phyloP scores from a whole-genome alignment of 2,113 vertebrate genomes.

The Monopterus albus region DNA sequence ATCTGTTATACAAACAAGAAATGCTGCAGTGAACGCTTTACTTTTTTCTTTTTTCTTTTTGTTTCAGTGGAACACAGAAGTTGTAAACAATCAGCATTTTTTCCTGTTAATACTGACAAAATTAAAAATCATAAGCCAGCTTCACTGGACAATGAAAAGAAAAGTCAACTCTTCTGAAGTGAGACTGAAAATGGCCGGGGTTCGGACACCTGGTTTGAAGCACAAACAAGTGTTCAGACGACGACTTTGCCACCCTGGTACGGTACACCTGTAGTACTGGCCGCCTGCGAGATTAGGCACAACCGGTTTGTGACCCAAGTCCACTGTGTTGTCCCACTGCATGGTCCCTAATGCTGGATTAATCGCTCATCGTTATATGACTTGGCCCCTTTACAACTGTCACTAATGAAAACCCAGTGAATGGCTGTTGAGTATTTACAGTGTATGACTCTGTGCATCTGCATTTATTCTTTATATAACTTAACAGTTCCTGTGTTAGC shows the following conservation, averaged over 20 bases:
- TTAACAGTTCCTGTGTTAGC: slow-evolving; percentile 41
- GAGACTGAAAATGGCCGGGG: slow-evolving; percentile 85
- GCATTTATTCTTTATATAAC: slow-evolving; percentile 62
- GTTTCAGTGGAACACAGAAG: slow-evolving; percentile 82
- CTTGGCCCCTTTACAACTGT: slow-evolving; percentile 86
- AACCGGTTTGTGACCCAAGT: slow-evolving; percentile 80
- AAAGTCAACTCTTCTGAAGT: slow-evolving; percentile 82
- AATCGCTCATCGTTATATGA: slow-evolving; percentile 79
- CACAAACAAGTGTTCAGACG: slow-evolving; percentile 89
- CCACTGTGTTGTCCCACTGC: slow-evolving; percentile 83
- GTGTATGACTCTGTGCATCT: slow-evolving; percentile 66
- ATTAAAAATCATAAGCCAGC: slow-evolving; percentile 67
- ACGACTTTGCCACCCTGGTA: slow-evolving; percentile 79
- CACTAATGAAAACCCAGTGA: slow-evolving; percentile 86
- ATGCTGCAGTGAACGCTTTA: slow-evolving; percentile 82
- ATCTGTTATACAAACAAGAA: slow-evolving; percentile 87
- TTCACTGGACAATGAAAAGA: slow-evolving; percentile 85
- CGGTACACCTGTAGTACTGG: slow-evolving; percentile 75
- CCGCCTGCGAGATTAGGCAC: slow-evolving; percentile 77
- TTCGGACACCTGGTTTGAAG: slow-evolving; percentile 88
- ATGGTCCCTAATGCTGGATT: slow-evolving; percentile 81
- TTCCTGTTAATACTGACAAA: slow-evolving; percentile 81
- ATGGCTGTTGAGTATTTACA: slow-evolving; percentile 89
- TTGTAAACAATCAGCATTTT: slow-evolving; percentile 85
- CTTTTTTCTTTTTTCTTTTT: slow-evolving; percentile 72